Conservation (phyloP, 2,797 vertebrate genomes). For the Centropyge bicolor region DNA sequence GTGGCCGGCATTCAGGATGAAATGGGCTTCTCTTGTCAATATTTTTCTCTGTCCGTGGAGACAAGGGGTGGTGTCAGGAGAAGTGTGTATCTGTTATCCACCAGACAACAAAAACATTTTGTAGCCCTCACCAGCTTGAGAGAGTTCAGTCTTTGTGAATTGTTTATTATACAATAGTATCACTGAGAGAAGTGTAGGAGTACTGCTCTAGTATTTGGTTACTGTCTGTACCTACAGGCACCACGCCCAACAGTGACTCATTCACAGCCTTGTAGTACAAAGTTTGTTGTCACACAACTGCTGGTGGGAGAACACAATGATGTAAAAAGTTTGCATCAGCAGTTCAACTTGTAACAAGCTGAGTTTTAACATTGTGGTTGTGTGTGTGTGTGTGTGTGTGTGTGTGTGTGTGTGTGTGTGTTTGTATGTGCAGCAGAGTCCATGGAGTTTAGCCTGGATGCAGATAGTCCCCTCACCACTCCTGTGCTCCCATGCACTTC, state of each 20-base stretch:
- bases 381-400: not conserved
- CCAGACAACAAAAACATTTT: slow-evolving; percentile 9
- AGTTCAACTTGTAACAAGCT: slow-evolving; percentile 9
- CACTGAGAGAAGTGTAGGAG: slow-evolving; percentile 9
- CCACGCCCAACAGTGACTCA: slow-evolving; percentile 70
- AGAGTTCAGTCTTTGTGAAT: slow-evolving; percentile 6
- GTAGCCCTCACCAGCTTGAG: not conserved
- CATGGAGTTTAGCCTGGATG: slow-evolving; percentile 89
- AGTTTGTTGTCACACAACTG: slow-evolving; percentile 36
- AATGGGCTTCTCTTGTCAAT: slow-evolving; percentile 50
- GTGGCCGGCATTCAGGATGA: slow-evolving; percentile 24
- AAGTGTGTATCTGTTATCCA: slow-evolving; percentile 32
- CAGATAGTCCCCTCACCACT: slow-evolving; percentile 89
- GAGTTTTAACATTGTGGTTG: slow-evolving; percentile 18
- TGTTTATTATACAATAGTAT: slow-evolving; percentile 23
- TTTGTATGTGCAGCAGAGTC: slow-evolving; percentile 80
- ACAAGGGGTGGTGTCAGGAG: slow-evolving; percentile 27
- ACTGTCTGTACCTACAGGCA: slow-evolving; percentile 33
- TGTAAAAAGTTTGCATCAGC: slow-evolving; percentile 17
- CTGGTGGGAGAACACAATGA: not conserved
- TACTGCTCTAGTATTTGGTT: slow-evolving; percentile 15
- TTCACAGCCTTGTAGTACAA: slow-evolving; percentile 44
- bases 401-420: slow-evolving; percentile 10
- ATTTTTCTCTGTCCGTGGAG: slow-evolving; percentile 64
- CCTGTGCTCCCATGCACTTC: slow-evolving; percentile 88